Percentiles rank a stretch among this genome's conserved stretches.
Conservation (phyloP, 35 echinoderm and acorn worm genomes). For the Heliocidaris tuberculata region DNA sequence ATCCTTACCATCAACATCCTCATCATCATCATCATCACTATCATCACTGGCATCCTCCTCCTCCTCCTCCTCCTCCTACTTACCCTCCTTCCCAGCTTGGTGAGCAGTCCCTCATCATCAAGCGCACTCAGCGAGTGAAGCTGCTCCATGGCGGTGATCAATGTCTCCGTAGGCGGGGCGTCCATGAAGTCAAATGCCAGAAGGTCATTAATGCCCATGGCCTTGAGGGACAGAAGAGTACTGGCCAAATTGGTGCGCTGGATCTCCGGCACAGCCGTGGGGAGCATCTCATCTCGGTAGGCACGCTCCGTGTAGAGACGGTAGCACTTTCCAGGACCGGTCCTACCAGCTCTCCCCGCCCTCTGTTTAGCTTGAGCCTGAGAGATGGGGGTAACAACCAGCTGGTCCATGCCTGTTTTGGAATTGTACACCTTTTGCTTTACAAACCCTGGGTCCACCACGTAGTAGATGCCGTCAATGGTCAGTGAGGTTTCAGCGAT, state of each 20-base stretch:
- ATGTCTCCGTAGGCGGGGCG: constrained; percentile 92
- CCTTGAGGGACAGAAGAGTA: constrained; percentile 84
- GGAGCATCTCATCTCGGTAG: constrained; percentile 98
- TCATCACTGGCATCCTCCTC: background rate
- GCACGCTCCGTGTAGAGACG: constrained; percentile 94
- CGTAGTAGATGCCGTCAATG: constrained; percentile 99
- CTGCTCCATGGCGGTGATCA: constrained; percentile 99
- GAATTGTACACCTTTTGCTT: constrained; percentile 95
- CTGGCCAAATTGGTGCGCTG: constrained; percentile 96
- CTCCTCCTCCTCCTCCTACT: constrained; percentile 2
- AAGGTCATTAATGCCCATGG: constrained; percentile 99
- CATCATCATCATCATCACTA: background rate
- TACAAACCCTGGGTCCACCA: constrained; percentile 98
- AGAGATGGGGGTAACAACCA: constrained; percentile 98
- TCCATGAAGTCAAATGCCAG: constrained; percentile 99
- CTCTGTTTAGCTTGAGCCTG: constrained; percentile 97
- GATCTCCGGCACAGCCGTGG: constrained; percentile 96
- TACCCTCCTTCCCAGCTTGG: constrained; percentile 94
- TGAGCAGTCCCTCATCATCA: constrained; percentile 96
- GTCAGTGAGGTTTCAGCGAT: constrained; percentile 98
- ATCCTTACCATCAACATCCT: background rate
- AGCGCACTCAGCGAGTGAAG: constrained; percentile 94
- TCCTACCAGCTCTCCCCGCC: constrained; percentile 81
- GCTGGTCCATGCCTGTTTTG: constrained; percentile 98
- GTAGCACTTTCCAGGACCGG: constrained; percentile 93